Evolutionary conservation across 2,888 invertebrate species (phyloP), one percentile per base, ranked within the genome.

Genomic region (Cerastoderma edule): DNA sequence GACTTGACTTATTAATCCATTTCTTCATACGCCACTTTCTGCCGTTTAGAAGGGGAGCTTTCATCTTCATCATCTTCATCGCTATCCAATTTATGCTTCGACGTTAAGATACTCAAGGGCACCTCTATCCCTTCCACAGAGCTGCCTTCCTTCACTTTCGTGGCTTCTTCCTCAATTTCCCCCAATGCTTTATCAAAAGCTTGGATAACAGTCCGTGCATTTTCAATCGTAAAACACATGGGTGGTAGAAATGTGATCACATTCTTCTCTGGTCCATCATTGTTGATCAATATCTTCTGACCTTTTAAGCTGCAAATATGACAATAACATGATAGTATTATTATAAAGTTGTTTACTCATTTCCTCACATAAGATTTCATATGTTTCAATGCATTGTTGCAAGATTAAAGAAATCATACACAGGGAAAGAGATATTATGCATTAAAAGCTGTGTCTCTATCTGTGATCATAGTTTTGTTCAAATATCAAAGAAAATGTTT

Each of bases 191-290:
- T 67, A 74, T 88, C 87, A 39, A 90, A 79, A 4, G 85, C 84
- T 65, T 89, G 86, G 6, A 89, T 80, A 2, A 89, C 85, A 4
- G 80, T 85, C 13, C 86, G 67, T 6, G 90, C 90, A 72, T 91
- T 90, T 64, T 90, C 90, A 74, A 84, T 84, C 5, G 89, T 90
- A 73, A 91, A 90, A 79, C 90, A 91, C 86, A 91, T 83, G 0
- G 91, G 90, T 19, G 91, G 91, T 5, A 78, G 75, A 53, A 91
- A 67, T 24, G 79, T 71, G 57, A 91, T 81, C 13, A 90, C 85
- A 77, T 91, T 91, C 72, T 87, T 89, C 44, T 90, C 89, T 56
- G 86, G 85, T 19, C 91, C 91, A 16, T 88, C 89, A 78, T 88
- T 86, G 16, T 85, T 83, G 10, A 88, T 80, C 54, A 91, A 83